These are phyloP conservation scores for Eufriesea mexicana DNA, from an alignment of 1,140 invertebrate genomes.

Conservation along the genomic window DNA sequence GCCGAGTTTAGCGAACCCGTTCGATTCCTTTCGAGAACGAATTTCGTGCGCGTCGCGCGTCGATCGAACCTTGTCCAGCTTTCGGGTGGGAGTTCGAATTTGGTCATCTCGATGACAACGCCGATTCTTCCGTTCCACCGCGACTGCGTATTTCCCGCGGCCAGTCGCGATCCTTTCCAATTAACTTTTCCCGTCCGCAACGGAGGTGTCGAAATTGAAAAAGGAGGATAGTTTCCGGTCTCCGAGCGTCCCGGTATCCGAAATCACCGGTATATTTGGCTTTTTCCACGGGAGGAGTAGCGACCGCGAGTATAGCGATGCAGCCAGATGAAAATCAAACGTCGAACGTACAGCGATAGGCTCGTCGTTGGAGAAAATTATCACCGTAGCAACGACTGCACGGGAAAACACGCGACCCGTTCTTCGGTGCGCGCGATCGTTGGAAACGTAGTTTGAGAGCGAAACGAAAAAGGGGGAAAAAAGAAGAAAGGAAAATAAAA, in stretches of 20 bases:
- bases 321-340: background rate
- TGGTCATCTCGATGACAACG: too few species aligned
- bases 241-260: too few species aligned
- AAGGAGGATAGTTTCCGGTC: background rate
- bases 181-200: background rate
- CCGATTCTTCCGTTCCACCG: too few species aligned
- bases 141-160: background rate
- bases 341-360: background rate
- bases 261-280: background rate
- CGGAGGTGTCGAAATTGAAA: background rate
- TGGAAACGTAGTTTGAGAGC: too few species aligned
- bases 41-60: background rate
- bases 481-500: background rate
- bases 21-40: background rate
- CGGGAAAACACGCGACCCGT: background rate
- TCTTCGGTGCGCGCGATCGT: background rate
- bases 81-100: background rate
- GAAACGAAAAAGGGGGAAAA: too few species aligned
- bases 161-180: background rate
- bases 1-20: background rate
- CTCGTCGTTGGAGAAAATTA: background rate
- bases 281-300: too few species aligned
- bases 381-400: background rate
- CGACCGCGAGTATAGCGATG: too few species aligned
- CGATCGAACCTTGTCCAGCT: background rate